Evolutionary conservation across 2,888 invertebrate genomes (phyloP).

Genomic region (Axea sp.): DNA sequence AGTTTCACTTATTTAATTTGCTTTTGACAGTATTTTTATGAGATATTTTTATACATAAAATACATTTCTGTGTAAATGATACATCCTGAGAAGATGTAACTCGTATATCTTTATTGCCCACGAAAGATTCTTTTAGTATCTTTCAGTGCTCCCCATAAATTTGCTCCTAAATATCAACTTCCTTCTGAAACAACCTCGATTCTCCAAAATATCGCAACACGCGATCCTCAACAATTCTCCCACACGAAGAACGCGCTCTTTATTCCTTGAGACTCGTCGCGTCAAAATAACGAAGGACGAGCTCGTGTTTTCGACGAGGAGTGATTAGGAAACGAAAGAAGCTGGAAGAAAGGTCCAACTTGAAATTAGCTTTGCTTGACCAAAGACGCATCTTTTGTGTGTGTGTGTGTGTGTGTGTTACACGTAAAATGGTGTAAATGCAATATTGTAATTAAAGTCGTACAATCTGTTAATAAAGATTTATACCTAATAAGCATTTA

Average conservation of each 20-base stretch:
- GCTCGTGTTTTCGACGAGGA: slow-evolving; percentile 40
- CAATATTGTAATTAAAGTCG: too few species aligned
- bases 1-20: too few species aligned
- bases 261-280: slow-evolving; percentile 42
- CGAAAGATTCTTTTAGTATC: slow-evolving; percentile 18
- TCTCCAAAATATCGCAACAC: slow-evolving; percentile 47
- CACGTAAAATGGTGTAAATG: too few species aligned
- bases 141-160: slow-evolving; percentile 24
- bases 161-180: slow-evolving; percentile 45
- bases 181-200: slow-evolving; percentile 37
- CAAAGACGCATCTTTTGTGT: too few species aligned
- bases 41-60: too few species aligned
- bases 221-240: slow-evolving; percentile 24
- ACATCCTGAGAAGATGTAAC: neutral
- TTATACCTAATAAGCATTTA: too few species aligned
- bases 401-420: too few species aligned
- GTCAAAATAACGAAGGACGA: slow-evolving; percentile 51
- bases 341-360: too few species aligned
- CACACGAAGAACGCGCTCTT: slow-evolving; percentile 37
- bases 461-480: too few species aligned
- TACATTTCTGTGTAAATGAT: neutral
- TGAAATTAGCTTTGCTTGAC: too few species aligned
- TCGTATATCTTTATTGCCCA: slow-evolving; percentile 14
- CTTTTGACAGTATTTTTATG: too few species aligned
- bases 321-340: slow-evolving; percentile 37